Evolutionary conservation across 2,113 vertebrate species (phyloP), one percentile per base, ranked within the genome.

Genomic region (Pleuronectes platessa): DNA sequence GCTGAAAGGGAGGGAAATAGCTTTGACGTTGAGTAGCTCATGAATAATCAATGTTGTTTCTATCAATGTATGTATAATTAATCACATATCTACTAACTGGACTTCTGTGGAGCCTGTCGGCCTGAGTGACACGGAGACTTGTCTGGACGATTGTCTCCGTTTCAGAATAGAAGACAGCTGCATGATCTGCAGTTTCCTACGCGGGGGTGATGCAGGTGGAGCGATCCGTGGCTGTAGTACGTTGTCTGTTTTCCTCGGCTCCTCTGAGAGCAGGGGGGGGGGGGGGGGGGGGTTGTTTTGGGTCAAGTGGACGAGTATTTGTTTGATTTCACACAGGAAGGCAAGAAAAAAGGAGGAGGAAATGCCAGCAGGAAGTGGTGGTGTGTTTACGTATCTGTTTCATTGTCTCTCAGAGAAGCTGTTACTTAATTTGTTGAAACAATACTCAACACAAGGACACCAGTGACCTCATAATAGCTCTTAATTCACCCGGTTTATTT

Each of bases 61-160:
- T 94, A 94, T 94, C 92, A 95, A 93, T 93, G 92, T 93, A 94
- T 95, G 94, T 93, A 94, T 94, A 94, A 94, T 94, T 94, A 93
- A 95, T 94, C 91, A 93, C 86, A 84, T 89, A 84, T 92, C 89
- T 78, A 87, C 89, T 90, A 91, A 91, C 91, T 84, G 89, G 90
- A 92, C 84, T 81, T 82, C 79, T 83, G 84, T 90, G 89, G 90
- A 91, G 92, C 83, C 91, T 89, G 78, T 78, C 89, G 89, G 87
- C 84, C 86, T 92, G 86, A 92, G 87, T 89, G 90, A 88, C 81
- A 87, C 84, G 90, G 86, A 90, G 89, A 85, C 87, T 53, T 60
- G 82, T 87, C 85, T 73, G 74, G 73, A 78, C 79, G 62, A 76
- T 90, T 81, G 88, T 89, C 66, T 93, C 75, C 23, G 82, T 75